Evolutionary conservation across 2,888 invertebrate species (phyloP), one percentile per base, ranked within the genome.

Genomic region (Nasonovia ribisnigri): DNA sequence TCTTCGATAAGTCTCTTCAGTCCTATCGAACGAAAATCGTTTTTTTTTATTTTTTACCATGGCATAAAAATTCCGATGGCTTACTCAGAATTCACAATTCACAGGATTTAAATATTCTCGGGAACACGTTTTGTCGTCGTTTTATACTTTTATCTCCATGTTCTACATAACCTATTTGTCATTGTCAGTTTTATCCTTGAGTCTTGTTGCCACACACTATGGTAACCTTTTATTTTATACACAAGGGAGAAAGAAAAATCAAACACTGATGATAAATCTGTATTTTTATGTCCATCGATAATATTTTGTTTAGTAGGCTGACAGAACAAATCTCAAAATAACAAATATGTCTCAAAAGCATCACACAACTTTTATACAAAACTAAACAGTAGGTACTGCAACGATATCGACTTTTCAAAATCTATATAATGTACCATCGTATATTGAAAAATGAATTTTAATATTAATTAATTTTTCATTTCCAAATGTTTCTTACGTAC

Each of bases 121-220:
- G 20, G 36, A 77, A 77, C 77, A 77, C 36, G 77, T 20, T 36
- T 77, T 77, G n/a, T 77, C n/a, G 67, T n/a, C n/a, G 77, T 77
- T 36, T 77, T 36, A 77, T 36, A 77, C 77, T 77, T 77, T 77
- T 77, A 77, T 77, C 77, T 77, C 20, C 77, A 77, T 67, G 77
- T 36, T 77, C 77, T 36, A 20, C 77, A 77, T 42, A 77, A 77
- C 36, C 36, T 77, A 77, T 77, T 77, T 77, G 36, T 77, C 77
- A 77, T 77, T 77, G 77, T 77, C 77, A 77, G 77, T 77, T 36
- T 36, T 36, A 36, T 77, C 20, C 77, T 77, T 77, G n/a, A 48
- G 24, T 88, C 24, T 51, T 13, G 20, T 77, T 77, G 20, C 36
- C 36, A 67, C 1, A 67, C 1, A 36, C 77, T 77, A 77, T 77